phyloP scores from a whole-genome alignment of 2,888 invertebrate species.

The Melanostoma mellinum region DNA sequence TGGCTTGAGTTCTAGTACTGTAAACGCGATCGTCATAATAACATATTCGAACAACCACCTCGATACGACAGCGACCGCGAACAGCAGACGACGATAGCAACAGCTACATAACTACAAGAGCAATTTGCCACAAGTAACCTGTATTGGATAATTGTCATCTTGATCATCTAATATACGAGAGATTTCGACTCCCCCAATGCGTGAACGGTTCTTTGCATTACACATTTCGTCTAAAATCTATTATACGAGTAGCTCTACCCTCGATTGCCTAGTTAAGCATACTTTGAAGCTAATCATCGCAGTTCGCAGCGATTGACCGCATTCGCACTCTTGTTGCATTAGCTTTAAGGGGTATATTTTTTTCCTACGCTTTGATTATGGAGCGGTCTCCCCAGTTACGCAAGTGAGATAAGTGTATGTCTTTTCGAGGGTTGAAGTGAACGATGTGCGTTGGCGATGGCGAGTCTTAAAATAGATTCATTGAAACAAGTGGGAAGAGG shows the following conservation, averaged over 20 bases:
- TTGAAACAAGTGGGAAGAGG: slow-evolving; percentile 21
- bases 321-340: neutral
- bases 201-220: slow-evolving; percentile 20
- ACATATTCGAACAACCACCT: neutral
- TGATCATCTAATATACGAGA: slow-evolving; percentile 55
- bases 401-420: slow-evolving; percentile 11
- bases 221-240: neutral
- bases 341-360: too few relatives aligned
- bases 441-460: slow-evolving; percentile 24
- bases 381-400: neutral
- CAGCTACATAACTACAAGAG: neutral
- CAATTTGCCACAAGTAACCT: slow-evolving; percentile 65
- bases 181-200: slow-evolving; percentile 43
- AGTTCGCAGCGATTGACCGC: neutral
- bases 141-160: slow-evolving; percentile 70
- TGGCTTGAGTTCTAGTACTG: slow-evolving; percentile 3
- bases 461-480: slow-evolving; percentile 41
- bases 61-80: slow-evolving; percentile 14
- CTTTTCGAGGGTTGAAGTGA: slow-evolving; percentile 6
- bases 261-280: neutral
- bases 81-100: slow-evolving; percentile 22
- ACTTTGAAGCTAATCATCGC: neutral
- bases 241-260: neutral
- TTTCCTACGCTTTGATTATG: too few relatives aligned
- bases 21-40: neutral